Conservation (phyloP, 2,888 invertebrate genomes). For the Drosophila mulleri region DNA sequence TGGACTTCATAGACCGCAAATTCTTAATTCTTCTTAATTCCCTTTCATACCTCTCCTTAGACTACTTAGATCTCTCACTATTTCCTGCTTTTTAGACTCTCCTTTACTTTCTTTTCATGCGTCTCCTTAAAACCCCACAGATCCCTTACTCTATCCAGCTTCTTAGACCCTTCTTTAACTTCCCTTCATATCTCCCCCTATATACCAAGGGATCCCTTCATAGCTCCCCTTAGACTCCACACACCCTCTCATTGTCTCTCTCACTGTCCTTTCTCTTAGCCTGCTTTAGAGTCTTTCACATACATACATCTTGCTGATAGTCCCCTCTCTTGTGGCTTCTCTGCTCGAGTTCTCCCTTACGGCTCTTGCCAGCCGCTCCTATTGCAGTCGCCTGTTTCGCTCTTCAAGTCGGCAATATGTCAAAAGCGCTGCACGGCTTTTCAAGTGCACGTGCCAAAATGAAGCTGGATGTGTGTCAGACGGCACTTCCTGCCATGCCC, state of each 20-base stretch:
- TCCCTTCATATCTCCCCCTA: too few species aligned
- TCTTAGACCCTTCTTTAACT: too few species aligned
- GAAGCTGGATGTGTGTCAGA: constrained; percentile 74
- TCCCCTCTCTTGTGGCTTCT: neutral
- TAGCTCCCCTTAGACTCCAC: neutral
- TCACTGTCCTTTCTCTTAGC: too few species aligned
- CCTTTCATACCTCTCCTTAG: too few species aligned
- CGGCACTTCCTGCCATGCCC: constrained; percentile 53
- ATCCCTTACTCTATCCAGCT: too few species aligned
- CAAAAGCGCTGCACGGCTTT: constrained; percentile 64
- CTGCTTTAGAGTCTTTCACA: neutral
- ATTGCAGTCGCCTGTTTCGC: constrained; percentile 11
- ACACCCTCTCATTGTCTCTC: neutral
- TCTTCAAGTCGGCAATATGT: constrained; percentile 58
- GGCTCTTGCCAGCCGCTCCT: neutral
- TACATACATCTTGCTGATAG: neutral
- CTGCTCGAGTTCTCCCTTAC: neutral
- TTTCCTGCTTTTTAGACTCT: too few species aligned
- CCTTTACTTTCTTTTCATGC: too few species aligned
- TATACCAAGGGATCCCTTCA: too few species aligned
- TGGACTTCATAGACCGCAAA: too few species aligned
- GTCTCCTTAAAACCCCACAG: too few species aligned
- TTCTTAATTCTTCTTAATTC: too few species aligned
- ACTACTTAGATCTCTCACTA: too few species aligned
- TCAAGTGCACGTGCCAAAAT: constrained; percentile 77